phyloP scores from a whole-genome alignment of 2,888 invertebrate species.

The Andrena minutula region DNA sequence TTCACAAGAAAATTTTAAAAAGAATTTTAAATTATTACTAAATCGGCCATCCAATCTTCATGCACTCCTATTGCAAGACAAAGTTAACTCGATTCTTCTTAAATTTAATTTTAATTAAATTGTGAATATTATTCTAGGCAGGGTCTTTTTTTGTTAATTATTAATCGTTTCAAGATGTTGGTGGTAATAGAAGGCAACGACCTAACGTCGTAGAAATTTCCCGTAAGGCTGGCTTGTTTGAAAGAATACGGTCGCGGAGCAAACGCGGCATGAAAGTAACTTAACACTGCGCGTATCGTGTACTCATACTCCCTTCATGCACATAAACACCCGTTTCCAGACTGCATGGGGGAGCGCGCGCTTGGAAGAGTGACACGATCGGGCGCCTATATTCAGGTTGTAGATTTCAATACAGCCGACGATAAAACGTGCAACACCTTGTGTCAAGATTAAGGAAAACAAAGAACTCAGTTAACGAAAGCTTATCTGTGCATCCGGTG shows the following conservation, averaged over 20 bases:
- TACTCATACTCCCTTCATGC: conserved; percentile 52
- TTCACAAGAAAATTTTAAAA: no score
- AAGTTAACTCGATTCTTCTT: background rate
- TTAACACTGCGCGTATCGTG: conserved; percentile 72
- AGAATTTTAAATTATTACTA: no score
- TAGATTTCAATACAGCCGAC: conserved; percentile 51
- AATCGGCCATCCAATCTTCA: no score
- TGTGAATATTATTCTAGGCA: background rate
- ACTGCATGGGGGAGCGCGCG: conserved; percentile 51
- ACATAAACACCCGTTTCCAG: conserved; percentile 48
- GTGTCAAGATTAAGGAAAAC: conserved; percentile 47
- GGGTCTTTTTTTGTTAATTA: background rate
- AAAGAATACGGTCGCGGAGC: conserved; percentile 52
- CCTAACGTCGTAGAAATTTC: conserved; percentile 52
- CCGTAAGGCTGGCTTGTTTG: conserved; percentile 46
- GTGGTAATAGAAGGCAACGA: conserved; percentile 35
- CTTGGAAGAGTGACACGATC: conserved; percentile 38
- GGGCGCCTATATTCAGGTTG: conserved; percentile 33
- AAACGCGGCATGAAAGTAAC: conserved; percentile 73
- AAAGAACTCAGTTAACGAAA: conserved; percentile 5
- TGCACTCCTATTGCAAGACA: no score
- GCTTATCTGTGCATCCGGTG: conserved; percentile 13
- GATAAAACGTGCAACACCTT: conserved; percentile 58
- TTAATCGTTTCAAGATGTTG: background rate
- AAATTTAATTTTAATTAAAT: background rate